phyloP scores from a whole-genome alignment of 2,888 invertebrate genomes.

The Plagodis pulveraria region DNA sequence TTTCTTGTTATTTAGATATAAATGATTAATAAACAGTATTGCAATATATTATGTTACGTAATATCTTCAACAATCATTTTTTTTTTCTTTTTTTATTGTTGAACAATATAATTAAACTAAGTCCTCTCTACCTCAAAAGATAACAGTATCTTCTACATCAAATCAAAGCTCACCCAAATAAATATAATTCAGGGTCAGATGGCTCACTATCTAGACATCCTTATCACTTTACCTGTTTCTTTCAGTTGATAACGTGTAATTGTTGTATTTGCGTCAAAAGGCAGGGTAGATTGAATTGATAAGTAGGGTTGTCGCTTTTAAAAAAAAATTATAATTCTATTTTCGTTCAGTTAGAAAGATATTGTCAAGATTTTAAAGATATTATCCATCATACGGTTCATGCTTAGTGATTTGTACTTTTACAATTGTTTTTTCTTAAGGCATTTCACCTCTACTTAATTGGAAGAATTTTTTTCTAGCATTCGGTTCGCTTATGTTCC shows the following conservation, averaged over 20 bases:
- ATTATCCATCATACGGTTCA: too few relatives aligned
- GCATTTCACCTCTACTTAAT: too few relatives aligned
- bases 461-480: too few relatives aligned
- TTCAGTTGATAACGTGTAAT: slow-evolving; percentile 31
- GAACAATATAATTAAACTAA: not conserved
- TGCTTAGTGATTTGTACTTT: not conserved
- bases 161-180: slow-evolving; percentile 27
- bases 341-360: not conserved
- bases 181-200: slow-evolving; percentile 23
- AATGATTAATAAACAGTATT: too few relatives aligned
- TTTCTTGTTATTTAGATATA: too few relatives aligned
- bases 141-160: slow-evolving; percentile 14
- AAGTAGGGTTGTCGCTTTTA: slow-evolving; percentile 26
- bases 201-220: slow-evolving; percentile 10
- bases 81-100: not conserved
- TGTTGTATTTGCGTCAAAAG: slow-evolving; percentile 45
- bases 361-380: too few relatives aligned
- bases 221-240: slow-evolving; percentile 35
- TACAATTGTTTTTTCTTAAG: too few relatives aligned
- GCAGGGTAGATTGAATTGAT: slow-evolving; percentile 39
- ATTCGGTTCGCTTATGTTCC: too few relatives aligned
- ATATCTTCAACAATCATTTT: not conserved
- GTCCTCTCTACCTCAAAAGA: not conserved
- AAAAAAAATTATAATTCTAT: not conserved
- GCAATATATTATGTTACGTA: too few relatives aligned